Conservation (phyloP, 2,113 vertebrate species). For the Todiramphus saurophagus region DNA sequence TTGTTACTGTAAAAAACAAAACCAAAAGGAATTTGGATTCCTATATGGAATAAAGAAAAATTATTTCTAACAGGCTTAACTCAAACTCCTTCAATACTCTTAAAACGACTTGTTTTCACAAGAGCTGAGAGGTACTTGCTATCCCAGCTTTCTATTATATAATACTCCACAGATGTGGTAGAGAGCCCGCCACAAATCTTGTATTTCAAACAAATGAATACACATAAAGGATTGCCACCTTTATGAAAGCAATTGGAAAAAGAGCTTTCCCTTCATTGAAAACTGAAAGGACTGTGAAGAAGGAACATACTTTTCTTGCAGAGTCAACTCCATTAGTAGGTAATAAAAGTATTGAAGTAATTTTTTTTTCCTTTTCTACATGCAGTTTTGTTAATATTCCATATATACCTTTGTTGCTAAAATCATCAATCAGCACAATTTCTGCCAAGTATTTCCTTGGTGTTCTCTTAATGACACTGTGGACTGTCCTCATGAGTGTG, state of each 20-base stretch:
- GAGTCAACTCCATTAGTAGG: not conserved
- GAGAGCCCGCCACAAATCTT: not conserved
- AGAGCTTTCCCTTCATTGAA: not conserved
- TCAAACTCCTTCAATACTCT: not conserved
- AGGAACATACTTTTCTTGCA: not conserved
- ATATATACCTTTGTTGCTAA: constrained; percentile 84
- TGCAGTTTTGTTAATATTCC: not conserved
- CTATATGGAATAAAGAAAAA: not conserved
- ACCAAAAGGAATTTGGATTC: not conserved
- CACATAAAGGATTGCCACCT: not conserved
- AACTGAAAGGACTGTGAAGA: not conserved
- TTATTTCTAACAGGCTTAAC: not conserved
- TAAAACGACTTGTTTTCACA: not conserved
- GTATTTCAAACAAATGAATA: not conserved
- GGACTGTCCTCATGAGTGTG: constrained; percentile 84
- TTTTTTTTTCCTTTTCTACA: not conserved
- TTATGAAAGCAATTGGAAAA: not conserved
- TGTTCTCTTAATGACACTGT: constrained; percentile 86
- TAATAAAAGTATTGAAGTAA: not conserved
- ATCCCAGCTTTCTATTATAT: not conserved
- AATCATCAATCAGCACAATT: constrained; percentile 86
- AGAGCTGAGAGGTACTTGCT: not conserved
- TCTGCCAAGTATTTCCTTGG: constrained; percentile 83
- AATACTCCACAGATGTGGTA: not conserved
- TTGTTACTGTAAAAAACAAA: not conserved